Conservation (phyloP, 1,140 invertebrate species). For the Drosophila funebris region DNA sequence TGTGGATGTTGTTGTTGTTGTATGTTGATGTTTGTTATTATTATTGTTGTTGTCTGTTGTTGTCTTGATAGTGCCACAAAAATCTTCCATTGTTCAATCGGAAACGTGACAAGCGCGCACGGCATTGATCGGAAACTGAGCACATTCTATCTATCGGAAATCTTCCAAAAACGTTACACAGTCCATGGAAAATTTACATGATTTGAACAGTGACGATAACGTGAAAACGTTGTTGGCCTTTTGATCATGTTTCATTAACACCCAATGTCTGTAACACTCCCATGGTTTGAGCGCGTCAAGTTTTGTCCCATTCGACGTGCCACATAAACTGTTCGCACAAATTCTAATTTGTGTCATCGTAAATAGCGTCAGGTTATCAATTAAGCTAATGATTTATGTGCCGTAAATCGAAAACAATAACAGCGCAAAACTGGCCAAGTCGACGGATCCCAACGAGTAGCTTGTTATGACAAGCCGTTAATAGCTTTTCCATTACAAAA, state of each 20-base stretch:
- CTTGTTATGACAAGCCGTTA: constrained; percentile 75
- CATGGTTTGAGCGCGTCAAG: not conserved
- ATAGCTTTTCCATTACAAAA: constrained; percentile 68
- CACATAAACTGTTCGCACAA: constrained; percentile 72
- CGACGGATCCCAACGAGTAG: constrained; percentile 31
- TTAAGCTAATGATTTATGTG: constrained; percentile 78
- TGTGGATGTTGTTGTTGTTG: not conserved
- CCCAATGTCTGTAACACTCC: constrained; percentile 12
- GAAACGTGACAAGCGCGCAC: constrained; percentile 56
- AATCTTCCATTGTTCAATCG: constrained; percentile 55
- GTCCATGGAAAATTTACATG: constrained; percentile 60
- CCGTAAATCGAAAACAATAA: constrained; percentile 79
- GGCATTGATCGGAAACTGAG: constrained; percentile 7
- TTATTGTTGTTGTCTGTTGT: constrained; percentile 1
- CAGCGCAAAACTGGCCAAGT: constrained; percentile 40
- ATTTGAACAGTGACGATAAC: too few species aligned
- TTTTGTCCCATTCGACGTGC: constrained; percentile 5
- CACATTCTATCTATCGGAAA: constrained; percentile 45
- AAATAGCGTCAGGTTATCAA: constrained; percentile 79
- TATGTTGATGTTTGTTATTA: not conserved
- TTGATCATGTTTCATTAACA: constrained; percentile 51
- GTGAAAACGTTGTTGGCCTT: constrained; percentile 13
- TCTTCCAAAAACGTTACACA: constrained; percentile 52
- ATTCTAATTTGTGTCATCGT: constrained; percentile 81
- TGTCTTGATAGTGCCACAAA: constrained; percentile 30